phyloP scores from a whole-genome alignment of 2,113 vertebrate species.

The Mystacornis crossleyi region DNA sequence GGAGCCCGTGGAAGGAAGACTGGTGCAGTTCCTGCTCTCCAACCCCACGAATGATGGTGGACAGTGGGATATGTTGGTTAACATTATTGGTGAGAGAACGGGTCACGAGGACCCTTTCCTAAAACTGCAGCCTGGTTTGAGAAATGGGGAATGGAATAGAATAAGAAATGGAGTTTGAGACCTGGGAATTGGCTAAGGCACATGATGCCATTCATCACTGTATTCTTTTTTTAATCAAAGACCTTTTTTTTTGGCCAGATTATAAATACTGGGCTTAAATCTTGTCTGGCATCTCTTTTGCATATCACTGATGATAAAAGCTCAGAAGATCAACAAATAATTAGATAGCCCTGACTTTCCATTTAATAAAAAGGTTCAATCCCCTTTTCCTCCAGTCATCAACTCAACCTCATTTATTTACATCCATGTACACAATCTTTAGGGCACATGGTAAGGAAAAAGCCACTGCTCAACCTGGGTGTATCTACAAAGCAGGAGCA shows the following conservation, averaged over 20 bases:
- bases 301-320: neutral
- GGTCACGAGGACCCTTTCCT: neutral
- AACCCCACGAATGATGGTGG: slow-evolving; percentile 96
- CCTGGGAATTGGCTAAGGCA: neutral
- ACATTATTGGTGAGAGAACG: slow-evolving; percentile 87
- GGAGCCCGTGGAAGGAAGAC: slow-evolving; percentile 90
- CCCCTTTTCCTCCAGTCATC: neutral
- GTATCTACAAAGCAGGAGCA: neutral
- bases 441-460: neutral
- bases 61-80: slow-evolving; percentile 99
- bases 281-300: neutral
- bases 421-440: neutral
- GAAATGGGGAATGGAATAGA: neutral
- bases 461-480: neutral
- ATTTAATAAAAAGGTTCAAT: neutral
- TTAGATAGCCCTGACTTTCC: neutral
- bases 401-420: neutral
- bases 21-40: slow-evolving; percentile 90
- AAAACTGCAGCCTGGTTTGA: neutral
- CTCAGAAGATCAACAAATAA: neutral
- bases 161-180: neutral
- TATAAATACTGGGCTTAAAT: neutral
- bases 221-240: neutral
- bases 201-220: rapidly evolving
- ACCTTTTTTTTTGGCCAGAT: neutral